Evolutionary conservation across 2,888 invertebrate species (phyloP), one percentile per base, ranked within the genome.

Genomic region (Antheraea yamamai): DNA sequence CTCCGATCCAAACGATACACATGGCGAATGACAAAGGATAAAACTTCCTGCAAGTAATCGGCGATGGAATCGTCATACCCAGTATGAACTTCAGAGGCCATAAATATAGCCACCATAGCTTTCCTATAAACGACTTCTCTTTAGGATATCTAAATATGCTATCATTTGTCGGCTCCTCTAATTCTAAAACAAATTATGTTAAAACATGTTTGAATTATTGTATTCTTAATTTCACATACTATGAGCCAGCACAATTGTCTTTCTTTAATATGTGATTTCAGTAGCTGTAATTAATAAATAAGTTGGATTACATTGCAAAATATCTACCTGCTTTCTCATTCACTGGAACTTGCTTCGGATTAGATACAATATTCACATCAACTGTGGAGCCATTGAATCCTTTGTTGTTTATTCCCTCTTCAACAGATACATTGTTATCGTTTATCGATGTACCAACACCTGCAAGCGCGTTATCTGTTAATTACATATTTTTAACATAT

Each of bases 1-100:
- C 89, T 3, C 97, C 98, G 78, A 99, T 98, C 96, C 98, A 98
- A 2, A 97, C 88, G 47, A 98, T 96, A 85, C 98, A 98, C 96
- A 98, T 97, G 23, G 97, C 79, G 87, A 99, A 99, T 0, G 98
- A 96, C 0, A 97, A 66, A 0, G 98, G 97, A 87, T 97, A 98
- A 78, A 96, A 91, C 73, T 91, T 95, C 30, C 95, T 95, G 83
- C 95, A 92, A 7, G 91, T 94, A 73, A 95, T 89, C 0, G 96
- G 96, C 83, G 97, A 97, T 0, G 98, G 98, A 74, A 98, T 96
- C 0, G 97, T 96, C 30, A 96, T 82, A 39, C 95, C 95, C 2
- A 98, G 93, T 0, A 97, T 18, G 0, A 97, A 87, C 78, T 95
- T 96, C 18, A 98, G 91, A 0, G 98, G 98, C 95, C 97, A 97